A percentile compares a stretch with the other conserved stretches of the same genome.
Conservation (phyloP, 1,140 invertebrate species). For the Melipona quadrifasciata region DNA sequence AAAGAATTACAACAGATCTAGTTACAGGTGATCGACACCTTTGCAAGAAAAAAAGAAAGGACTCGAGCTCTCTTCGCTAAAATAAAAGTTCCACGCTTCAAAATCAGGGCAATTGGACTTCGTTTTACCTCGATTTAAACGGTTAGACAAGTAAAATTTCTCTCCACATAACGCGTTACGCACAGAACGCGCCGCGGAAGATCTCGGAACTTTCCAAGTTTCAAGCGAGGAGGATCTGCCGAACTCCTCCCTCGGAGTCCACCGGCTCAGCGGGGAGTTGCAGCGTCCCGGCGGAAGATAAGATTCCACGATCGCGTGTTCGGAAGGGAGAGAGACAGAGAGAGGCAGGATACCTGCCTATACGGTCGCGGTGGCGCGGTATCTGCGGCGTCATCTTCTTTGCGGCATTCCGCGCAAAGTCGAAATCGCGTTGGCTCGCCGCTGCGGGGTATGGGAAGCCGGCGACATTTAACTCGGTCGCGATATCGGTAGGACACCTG, state of each 20-base stretch:
- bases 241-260: too few relatives aligned
- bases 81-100: too few relatives aligned
- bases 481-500: constrained; percentile 79
- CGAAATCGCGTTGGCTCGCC: constrained; percentile 55
- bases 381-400: constrained; percentile 53
- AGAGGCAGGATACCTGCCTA: neutral
- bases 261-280: neutral
- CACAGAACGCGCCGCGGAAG: neutral
- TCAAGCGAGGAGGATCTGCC: too few relatives aligned
- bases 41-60: too few relatives aligned
- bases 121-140: too few relatives aligned
- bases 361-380: constrained; percentile 1
- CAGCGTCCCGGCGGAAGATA: constrained; percentile 8
- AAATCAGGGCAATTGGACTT: too few relatives aligned
- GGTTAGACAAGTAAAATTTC: too few relatives aligned
- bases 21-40: too few relatives aligned
- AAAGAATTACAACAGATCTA: too few relatives aligned
- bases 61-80: too few relatives aligned
- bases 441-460: constrained; percentile 75
- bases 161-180: neutral
- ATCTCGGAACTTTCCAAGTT: neutral
- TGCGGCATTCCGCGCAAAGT: constrained; percentile 63
- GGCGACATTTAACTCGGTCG: constrained; percentile 77
- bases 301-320: constrained; percentile 34
- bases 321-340: neutral